phyloP scores from a whole-genome alignment of 2,113 vertebrate genomes.

The Myiozetetes cayanensis region DNA sequence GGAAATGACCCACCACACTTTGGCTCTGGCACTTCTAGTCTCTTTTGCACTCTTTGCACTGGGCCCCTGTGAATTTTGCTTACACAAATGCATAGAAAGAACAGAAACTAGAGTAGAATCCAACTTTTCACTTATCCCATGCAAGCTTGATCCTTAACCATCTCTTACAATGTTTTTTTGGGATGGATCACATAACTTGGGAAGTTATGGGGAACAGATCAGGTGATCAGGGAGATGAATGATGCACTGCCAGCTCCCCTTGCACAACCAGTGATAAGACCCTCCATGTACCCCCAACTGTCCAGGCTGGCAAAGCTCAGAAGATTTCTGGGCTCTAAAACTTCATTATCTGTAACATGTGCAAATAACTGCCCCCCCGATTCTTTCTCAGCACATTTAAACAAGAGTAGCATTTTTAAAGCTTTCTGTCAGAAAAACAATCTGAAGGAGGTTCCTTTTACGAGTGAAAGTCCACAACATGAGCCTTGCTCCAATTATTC shows the following conservation, averaged over 20 bases:
- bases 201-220: accelerated
- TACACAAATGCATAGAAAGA: neutral
- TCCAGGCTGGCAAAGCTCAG: neutral
- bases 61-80: neutral
- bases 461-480: neutral
- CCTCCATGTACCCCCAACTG: accelerated
- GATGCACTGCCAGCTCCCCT: neutral
- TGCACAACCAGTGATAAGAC: accelerated
- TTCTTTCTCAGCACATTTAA: neutral
- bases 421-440: neutral
- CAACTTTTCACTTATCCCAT: neutral
- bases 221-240: accelerated
- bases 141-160: neutral
- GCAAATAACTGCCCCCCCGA: neutral
- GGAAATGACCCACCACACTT: neutral
- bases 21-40: neutral
- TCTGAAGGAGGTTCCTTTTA: neutral
- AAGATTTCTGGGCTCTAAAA: neutral
- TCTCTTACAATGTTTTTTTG: neutral
- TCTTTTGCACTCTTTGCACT: neutral
- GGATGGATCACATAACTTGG: too few species aligned
- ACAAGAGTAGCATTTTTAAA: neutral
- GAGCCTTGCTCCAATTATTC: neutral
- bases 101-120: neutral
- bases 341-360: accelerated